Conservation (phyloP, 2,888 invertebrate genomes). For the Bugulina stolonifera region DNA sequence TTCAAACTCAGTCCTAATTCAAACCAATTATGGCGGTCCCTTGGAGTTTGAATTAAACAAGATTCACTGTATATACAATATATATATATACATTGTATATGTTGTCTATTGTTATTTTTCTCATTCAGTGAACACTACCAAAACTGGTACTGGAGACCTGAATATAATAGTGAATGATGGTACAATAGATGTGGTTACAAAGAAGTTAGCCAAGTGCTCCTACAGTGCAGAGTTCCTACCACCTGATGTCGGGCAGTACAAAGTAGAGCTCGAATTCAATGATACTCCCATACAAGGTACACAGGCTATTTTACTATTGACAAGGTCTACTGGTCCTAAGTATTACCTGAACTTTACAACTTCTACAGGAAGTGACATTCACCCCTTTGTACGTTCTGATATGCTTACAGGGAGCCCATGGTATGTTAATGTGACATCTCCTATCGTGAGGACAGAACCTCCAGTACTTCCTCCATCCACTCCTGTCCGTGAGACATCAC, state of each 20-base stretch:
- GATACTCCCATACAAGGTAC: slow-evolving; percentile 55
- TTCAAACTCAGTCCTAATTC: too few relatives aligned
- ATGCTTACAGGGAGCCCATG: slow-evolving; percentile 68
- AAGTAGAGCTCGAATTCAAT: slow-evolving; percentile 72
- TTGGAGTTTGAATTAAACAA: too few relatives aligned
- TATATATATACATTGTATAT: too few relatives aligned
- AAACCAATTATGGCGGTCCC: too few relatives aligned
- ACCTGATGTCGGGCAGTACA: slow-evolving; percentile 78
- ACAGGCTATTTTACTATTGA: background rate
- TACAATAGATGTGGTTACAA: slow-evolving; percentile 82
- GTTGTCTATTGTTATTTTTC: slow-evolving; percentile 28
- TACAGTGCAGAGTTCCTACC: slow-evolving; percentile 86
- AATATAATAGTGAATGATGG: slow-evolving; percentile 99
- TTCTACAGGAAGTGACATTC: background rate
- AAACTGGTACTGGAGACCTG: slow-evolving; percentile 96
- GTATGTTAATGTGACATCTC: slow-evolving; percentile 63
- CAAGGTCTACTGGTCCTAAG: background rate
- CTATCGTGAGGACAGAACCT: background rate
- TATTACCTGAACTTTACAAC: background rate
- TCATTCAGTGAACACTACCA: slow-evolving; percentile 85
- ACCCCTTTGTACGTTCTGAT: background rate
- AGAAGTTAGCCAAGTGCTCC: slow-evolving; percentile 57
- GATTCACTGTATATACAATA: too few relatives aligned
- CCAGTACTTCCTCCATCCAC: background rate
- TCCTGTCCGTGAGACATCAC: background rate